Evolutionary conservation across 2,113 vertebrate genomes (phyloP), one percentile per base, ranked within the genome.

Genomic region (Corydoras sp.): DNA sequence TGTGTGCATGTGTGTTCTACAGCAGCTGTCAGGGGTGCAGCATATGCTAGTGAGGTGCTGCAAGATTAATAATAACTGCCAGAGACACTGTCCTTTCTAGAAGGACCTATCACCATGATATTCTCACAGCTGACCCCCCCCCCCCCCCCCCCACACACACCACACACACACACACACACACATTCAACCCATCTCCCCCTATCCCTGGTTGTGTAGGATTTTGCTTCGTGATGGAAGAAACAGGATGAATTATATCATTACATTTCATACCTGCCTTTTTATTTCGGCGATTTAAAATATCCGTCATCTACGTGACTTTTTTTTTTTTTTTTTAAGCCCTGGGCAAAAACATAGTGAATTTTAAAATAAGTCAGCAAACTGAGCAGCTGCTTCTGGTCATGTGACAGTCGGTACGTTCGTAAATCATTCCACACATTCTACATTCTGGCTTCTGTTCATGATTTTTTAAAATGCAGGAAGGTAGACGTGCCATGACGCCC

Each of bases 1-100:
- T 13, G 64, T 55, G 55, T 68, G 51, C 64, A 62, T 65, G 62
- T 61, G 48, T 66, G 58, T 62, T 64, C 48, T 49, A 54, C 59
- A 68, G 49, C 64, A 77, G 68, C 56, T 77, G 76, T 63, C 76
- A 59, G 18, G 68, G 14, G 48, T 71, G 48, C 48, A 68, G 76
- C 76, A 71, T 68, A 71, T 78, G 72, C 70, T 59, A 54, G 43
- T 63, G 72, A 71, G 72, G 54, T 63, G 54, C 63, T 59, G 5
- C 61, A 10, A 68, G 59, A 78, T 75, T 78, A 75, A 75, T 78
- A 71, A 75, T 74, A 71, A 62, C 68, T 72, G 53, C 30, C 63
- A 56, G 15, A 32, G 15, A 13, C 58, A 50, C 31, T 14, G 24
- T 29, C 24, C 48, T 12, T 62, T 7, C 60, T 66, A 54, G 18